A percentile compares a stretch with the other conserved stretches of the same genome.
These are phyloP conservation scores for Tetramorium parvispinum DNA, from an alignment of 1,140 invertebrate genomes.

Conservation along the genomic window DNA sequence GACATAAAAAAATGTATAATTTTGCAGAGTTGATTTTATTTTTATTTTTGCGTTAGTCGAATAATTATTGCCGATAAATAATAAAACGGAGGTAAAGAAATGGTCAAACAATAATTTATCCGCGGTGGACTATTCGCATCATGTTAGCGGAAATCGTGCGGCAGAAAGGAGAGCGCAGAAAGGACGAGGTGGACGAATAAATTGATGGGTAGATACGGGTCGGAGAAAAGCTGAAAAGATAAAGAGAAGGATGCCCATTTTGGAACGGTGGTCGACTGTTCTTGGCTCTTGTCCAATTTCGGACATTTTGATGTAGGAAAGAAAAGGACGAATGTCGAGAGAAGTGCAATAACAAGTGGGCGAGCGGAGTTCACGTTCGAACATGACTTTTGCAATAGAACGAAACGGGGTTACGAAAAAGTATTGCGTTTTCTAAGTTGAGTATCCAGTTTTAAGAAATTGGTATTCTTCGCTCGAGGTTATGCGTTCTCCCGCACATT, in stretches of 20 bases:
- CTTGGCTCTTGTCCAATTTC: conserved; percentile 77
- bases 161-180: conserved; percentile 40
- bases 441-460: conserved; percentile 63
- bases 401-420: conserved; percentile 70
- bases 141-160: conserved; percentile 43
- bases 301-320: conserved; percentile 62
- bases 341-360: conserved; percentile 29
- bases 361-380: conserved; percentile 49
- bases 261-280: conserved; percentile 65
- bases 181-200: conserved; percentile 53
- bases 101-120: conserved; percentile 77
- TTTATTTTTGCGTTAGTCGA: conserved; percentile 14
- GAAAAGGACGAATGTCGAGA: conserved; percentile 23
- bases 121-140: conserved; percentile 25
- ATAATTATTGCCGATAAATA: conserved; percentile 52
- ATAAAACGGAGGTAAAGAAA: conserved; percentile 36
- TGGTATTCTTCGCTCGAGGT: conserved; percentile 59
- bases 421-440: conserved; percentile 75
- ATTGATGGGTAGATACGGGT: conserved; percentile 65
- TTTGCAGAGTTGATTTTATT: not conserved
- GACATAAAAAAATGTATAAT: not conserved
- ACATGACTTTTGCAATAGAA: conserved; percentile 58
- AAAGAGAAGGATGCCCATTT: conserved; percentile 63
- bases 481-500: conserved; percentile 54
- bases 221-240: conserved; percentile 30